Percentiles rank a stretch among this genome's conserved stretches.
phyloP scores from a whole-genome alignment of 2,888 invertebrate species.

The Meganola albula region DNA sequence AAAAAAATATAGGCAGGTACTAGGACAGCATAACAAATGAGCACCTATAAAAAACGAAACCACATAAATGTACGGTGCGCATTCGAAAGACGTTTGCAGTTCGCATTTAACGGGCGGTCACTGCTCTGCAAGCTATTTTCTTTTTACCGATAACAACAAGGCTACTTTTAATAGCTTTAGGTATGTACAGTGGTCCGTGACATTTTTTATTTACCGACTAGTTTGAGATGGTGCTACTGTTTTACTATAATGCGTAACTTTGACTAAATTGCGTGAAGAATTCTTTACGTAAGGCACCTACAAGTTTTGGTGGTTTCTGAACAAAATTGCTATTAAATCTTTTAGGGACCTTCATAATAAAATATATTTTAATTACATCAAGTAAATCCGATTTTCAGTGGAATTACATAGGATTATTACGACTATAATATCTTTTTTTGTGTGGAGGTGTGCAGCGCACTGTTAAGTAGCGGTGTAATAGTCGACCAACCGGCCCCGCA shows the following conservation, averaged over 20 bases:
- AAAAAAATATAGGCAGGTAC: too few species aligned
- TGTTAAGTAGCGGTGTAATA: conserved; percentile 31
- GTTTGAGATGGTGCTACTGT: conserved; percentile 28
- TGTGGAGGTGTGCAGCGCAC: too few species aligned
- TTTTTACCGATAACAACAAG: conserved; percentile 67
- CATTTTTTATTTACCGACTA: conserved; percentile 41
- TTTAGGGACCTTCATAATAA: too few species aligned
- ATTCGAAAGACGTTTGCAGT: conserved; percentile 28
- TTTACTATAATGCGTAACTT: conserved; percentile 21
- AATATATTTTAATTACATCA: too few species aligned
- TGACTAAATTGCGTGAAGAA: too few species aligned
- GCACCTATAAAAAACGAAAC: conserved; percentile 14
- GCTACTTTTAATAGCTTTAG: conserved; percentile 66
- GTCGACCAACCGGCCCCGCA: conserved; percentile 29
- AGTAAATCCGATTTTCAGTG: too few species aligned
- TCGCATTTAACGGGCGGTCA: conserved; percentile 37
- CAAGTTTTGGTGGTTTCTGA: too few species aligned
- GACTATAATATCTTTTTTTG: too few species aligned
- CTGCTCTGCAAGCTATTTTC: conserved; percentile 53
- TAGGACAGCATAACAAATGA: too few species aligned
- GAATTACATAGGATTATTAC: too few species aligned
- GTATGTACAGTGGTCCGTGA: conserved; percentile 57
- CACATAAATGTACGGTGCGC: conserved; percentile 19
- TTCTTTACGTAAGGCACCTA: too few species aligned
- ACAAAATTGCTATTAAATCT: too few species aligned